Evolutionary conservation across 2,797 vertebrate species (phyloP).

Genomic region (Bovichtus diacanthus): DNA sequence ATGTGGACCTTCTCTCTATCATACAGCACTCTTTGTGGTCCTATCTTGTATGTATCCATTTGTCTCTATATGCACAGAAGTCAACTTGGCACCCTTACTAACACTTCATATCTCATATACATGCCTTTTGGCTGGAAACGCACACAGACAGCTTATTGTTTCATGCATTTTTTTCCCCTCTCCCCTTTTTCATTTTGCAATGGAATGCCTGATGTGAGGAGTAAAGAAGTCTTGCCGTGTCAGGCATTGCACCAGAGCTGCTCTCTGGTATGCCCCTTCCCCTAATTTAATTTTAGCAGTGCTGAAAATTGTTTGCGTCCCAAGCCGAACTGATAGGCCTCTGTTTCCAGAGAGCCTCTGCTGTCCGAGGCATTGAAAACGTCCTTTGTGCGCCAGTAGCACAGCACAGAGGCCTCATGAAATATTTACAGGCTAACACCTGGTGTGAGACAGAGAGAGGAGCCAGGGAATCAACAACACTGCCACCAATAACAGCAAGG

Average conservation of each 20-base stretch:
- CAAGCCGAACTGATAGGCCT: conserved; percentile 77
- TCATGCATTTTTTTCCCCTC: conserved; percentile 32
- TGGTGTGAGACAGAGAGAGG: conserved; percentile 65
- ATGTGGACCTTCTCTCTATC: conserved; percentile 38
- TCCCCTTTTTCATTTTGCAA: conserved; percentile 61
- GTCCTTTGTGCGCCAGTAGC: conserved; percentile 74
- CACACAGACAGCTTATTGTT: conserved; percentile 81
- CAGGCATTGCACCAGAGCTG: conserved; percentile 60
- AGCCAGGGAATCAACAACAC: conserved; percentile 53
- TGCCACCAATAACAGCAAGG: conserved; percentile 38
- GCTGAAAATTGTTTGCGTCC: conserved; percentile 76
- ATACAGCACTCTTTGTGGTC: conserved; percentile 69
- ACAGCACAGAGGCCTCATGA: conserved; percentile 75
- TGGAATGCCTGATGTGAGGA: conserved; percentile 78
- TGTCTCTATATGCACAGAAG: conserved; percentile 60
- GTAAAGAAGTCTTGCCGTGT: conserved; percentile 68
- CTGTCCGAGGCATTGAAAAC: conserved; percentile 69
- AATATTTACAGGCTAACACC: conserved; percentile 84
- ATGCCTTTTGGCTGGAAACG: conserved; percentile 56
- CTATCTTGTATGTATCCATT: conserved; percentile 46
- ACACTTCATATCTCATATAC: conserved; percentile 62
- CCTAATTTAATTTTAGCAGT: conserved; percentile 85
- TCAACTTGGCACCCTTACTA: conserved; percentile 61
- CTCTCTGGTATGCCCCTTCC: conserved; percentile 66
- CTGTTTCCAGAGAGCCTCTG: conserved; percentile 73